Base-by-base conservation (phyloP, 2,888 invertebrate genomes). In the Xestia sexstrigata region DNA sequence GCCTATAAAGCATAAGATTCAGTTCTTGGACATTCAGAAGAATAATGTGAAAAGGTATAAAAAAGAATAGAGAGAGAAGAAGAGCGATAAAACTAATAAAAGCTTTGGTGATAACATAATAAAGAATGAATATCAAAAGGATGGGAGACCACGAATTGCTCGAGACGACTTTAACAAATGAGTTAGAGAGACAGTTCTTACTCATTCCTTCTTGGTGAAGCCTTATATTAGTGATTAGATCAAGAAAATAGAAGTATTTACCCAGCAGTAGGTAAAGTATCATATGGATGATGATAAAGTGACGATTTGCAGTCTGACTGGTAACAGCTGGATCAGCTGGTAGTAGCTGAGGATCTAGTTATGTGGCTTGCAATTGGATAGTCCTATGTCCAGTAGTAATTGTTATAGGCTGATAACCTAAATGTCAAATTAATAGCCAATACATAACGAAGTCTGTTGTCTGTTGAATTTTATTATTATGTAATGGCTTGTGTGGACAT, bases 401-500 rank as follows among this genome's bases (percentile, higher is more conserved):
- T 62, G 20, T 26, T 39, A 2, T 23, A 52, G 8, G 23, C 11
- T 52, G 7, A 1, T 71, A 2, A 52, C 13, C n/a, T 13, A 3
- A 45, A 58, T 73, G n/a, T 26, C 9, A 26, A 58, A 76, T 35
- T 35, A 52, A 63, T 13, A 42, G n/a, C 7, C 2, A 8, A 45
- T 26, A 35, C 1, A n/a, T 20, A 11, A n/a, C n/a, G 13, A 3
- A 26, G 5, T 17, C 58, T 39, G 7, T n/a, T 52, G 1, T 30
- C 9, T 39, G 4, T 26, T 23, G 6, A 23, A 39, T 60, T 74
- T 58, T 74, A 23, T 75, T 30, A 17, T 47, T 74, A 60, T 39
- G 4, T 47, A 45, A n/a, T n/a, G n/a, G n/a, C n/a, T n/a, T 47
- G 39, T 39, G 75, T 23, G 7, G 26, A 60, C 58, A 47, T 42